Percentiles rank a stretch among this genome's conserved stretches.
These are phyloP conservation scores for Leucophora obtusa DNA, from an alignment of 2,888 invertebrate genomes.

Conservation along the genomic window DNA sequence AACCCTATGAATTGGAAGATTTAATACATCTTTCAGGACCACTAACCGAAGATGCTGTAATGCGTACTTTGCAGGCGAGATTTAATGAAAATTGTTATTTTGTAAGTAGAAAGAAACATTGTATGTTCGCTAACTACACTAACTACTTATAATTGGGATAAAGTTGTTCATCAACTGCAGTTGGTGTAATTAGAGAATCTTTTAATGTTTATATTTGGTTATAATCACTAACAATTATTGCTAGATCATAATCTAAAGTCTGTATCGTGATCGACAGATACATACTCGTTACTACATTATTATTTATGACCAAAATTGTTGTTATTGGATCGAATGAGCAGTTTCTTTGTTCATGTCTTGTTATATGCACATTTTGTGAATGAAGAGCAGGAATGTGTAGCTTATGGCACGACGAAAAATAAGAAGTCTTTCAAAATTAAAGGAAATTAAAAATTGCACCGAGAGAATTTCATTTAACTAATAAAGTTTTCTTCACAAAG, in stretches of 20 bases:
- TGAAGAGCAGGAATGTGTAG: constrained; percentile 5
- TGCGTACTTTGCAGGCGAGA: constrained; percentile 92
- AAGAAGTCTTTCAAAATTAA: no score
- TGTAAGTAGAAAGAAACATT: constrained; percentile 82
- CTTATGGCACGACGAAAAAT: neutral
- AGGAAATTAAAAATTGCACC: no score
- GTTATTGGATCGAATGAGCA: constrained; percentile 19
- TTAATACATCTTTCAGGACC: constrained; percentile 95
- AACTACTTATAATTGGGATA: constrained; percentile 2
- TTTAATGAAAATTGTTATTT: constrained; percentile 92
- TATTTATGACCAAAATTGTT: constrained; percentile 53
- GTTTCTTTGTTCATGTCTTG: constrained; percentile 14
- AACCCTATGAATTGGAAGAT: constrained; percentile 85
- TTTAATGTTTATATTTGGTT: constrained; percentile 50
- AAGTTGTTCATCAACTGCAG: constrained; percentile 38
- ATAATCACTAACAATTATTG: constrained; percentile 54
- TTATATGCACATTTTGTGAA: constrained; percentile 5
- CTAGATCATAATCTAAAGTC: constrained; percentile 52
- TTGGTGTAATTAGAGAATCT: constrained; percentile 41
- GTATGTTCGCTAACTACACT: neutral
- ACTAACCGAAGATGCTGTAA: constrained; percentile 95
- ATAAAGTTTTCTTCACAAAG: no score
- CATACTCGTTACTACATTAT: constrained; percentile 11
- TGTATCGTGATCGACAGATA: constrained; percentile 14
- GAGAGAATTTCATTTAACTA: no score